Conservation (phyloP, 2,797 vertebrate genomes). For the Vultur gryphus region DNA sequence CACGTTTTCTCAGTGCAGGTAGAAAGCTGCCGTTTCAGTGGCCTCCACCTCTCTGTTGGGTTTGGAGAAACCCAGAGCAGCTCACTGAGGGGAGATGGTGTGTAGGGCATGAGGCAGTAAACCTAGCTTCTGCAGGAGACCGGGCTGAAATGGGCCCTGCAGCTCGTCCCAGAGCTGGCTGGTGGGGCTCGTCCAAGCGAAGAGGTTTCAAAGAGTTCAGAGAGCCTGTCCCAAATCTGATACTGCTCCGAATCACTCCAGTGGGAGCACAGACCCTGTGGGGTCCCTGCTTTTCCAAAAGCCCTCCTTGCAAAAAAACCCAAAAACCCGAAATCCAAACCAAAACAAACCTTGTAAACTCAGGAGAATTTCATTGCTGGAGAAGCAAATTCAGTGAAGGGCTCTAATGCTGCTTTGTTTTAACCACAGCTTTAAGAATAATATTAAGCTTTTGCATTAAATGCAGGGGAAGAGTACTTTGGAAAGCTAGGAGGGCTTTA, state of each 20-base stretch:
- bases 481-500: neutral
- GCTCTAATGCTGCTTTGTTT: neutral
- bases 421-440: neutral
- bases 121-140: neutral
- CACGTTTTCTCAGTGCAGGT: neutral
- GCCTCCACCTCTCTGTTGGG: neutral
- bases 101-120: neutral
- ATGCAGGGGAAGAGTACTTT: neutral
- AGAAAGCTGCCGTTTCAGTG: neutral
- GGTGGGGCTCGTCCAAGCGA: neutral
- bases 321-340: neutral
- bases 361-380: neutral
- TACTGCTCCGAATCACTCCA: accelerated
- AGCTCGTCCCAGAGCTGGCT: neutral
- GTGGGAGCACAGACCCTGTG: neutral
- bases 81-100: neutral
- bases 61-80: neutral
- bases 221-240: neutral
- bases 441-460: neutral
- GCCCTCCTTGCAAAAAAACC: neutral
- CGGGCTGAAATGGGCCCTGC: neutral
- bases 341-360: neutral
- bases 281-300: neutral
- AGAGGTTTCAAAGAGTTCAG: neutral
- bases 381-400: neutral